Evolutionary conservation across 2,797 vertebrate species (phyloP).

Genomic region (Tenualosa thibaudeaui): DNA sequence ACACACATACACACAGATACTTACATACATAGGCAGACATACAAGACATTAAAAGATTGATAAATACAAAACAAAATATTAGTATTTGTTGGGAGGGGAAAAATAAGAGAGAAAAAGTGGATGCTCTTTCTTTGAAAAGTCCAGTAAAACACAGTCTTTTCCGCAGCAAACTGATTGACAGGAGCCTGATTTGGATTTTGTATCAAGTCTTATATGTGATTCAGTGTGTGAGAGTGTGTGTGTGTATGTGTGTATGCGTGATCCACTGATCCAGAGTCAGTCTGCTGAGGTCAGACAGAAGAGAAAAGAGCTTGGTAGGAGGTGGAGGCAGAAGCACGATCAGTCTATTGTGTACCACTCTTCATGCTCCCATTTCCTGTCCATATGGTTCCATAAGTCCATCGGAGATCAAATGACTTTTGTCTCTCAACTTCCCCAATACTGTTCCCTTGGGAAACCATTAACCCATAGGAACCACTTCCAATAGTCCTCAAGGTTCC

Average conservation of each 20-base stretch:
- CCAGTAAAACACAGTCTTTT: neutral
- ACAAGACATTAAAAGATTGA: neutral
- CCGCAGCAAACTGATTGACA: neutral
- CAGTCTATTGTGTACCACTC: neutral
- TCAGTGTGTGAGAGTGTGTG: neutral
- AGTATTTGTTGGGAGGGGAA: neutral
- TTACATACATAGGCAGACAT: neutral
- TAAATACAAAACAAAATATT: conserved; percentile 11
- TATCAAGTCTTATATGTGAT: neutral
- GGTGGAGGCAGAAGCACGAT: neutral
- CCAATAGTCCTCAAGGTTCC: neutral
- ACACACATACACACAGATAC: neutral
- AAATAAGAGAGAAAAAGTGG: neutral
- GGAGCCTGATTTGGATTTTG: neutral
- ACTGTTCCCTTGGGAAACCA: neutral
- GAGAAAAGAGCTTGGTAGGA: neutral
- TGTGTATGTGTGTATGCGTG: neutral
- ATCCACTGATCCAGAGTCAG: neutral
- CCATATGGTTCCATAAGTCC: neutral
- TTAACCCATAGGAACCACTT: neutral
- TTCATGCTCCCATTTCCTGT: neutral
- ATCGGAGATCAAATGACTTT: neutral
- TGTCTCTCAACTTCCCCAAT: neutral
- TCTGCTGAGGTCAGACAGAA: neutral
- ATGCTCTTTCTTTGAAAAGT: neutral